A percentile compares a stretch with the other conserved stretches of the same genome.
phyloP scores from a whole-genome alignment of 64 coral and sea anemone species.

The Dendronephthya gigantea region DNA sequence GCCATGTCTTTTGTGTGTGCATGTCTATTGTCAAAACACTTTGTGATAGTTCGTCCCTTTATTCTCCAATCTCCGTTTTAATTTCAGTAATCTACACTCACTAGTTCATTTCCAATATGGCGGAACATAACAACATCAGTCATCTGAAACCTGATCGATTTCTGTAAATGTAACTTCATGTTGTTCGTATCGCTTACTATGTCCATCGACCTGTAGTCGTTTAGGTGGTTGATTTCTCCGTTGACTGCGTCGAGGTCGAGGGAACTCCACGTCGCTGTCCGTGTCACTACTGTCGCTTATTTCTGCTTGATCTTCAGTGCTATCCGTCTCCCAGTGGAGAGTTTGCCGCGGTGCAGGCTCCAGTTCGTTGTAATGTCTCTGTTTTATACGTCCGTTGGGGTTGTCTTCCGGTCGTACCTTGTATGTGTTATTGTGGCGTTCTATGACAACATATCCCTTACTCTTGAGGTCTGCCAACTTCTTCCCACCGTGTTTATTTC shows the following conservation, averaged over 20 bases:
- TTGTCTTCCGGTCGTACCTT: not conserved
- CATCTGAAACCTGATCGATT: too few species aligned
- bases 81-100: too few species aligned
- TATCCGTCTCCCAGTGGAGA: not conserved
- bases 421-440: slow-evolving; percentile 5
- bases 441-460: not conserved
- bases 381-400: not conserved
- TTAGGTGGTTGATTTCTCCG: not conserved
- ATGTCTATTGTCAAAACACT: too few species aligned
- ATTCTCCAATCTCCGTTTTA: too few species aligned
- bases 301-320: not conserved
- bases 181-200: not conserved
- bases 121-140: too few species aligned
- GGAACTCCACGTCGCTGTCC: not conserved
- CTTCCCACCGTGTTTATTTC: not conserved
- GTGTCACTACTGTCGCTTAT: not conserved
- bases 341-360: not conserved
- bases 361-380: not conserved
- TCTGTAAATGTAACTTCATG: not conserved
- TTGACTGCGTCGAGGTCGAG: not conserved
- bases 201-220: slow-evolving; percentile 4
- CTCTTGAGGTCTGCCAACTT: not conserved
- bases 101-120: too few species aligned
- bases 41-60: too few species aligned
- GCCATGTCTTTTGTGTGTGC: too few species aligned